Percentiles rank a stretch among this genome's conserved stretches.
phyloP scores from a whole-genome alignment of 1,140 invertebrate species.

The Drosophila kikkawai region DNA sequence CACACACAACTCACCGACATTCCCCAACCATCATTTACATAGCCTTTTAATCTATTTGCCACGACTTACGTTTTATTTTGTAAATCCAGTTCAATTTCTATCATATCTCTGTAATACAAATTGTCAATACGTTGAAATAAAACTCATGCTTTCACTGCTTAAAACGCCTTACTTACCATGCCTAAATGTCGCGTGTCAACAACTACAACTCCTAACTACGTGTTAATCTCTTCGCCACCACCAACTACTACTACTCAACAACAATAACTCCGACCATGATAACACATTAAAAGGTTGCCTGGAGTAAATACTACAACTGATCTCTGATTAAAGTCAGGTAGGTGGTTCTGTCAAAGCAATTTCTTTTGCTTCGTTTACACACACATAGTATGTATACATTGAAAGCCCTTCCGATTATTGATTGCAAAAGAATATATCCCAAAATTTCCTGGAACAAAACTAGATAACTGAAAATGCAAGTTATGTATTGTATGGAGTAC shows the following conservation, averaged over 20 bases:
- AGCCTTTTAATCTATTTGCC: slow-evolving; percentile 63
- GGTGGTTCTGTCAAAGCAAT: slow-evolving; percentile 47
- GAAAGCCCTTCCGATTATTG: neutral
- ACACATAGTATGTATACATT: slow-evolving; percentile 5
- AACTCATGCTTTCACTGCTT: slow-evolving; percentile 78
- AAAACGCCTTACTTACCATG: slow-evolving; percentile 62
- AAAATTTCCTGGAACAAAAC: slow-evolving; percentile 37
- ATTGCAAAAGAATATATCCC: slow-evolving; percentile 12
- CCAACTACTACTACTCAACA: slow-evolving; percentile 58
- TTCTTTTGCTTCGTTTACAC: neutral
- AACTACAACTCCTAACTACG: slow-evolving; percentile 77
- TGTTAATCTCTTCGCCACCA: slow-evolving; percentile 84
- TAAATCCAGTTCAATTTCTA: slow-evolving; percentile 55
- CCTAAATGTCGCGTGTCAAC: slow-evolving; percentile 73
- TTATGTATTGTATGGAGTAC: slow-evolving; percentile 27
- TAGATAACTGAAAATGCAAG: slow-evolving; percentile 60
- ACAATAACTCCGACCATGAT: slow-evolving; percentile 36
- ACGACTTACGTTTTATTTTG: slow-evolving; percentile 74
- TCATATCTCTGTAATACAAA: slow-evolving; percentile 64
- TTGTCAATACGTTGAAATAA: slow-evolving; percentile 68
- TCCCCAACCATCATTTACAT: slow-evolving; percentile 29
- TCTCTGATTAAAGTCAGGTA: slow-evolving; percentile 84
- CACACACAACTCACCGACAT: slow-evolving; percentile 25
- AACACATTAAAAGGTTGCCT: slow-evolving; percentile 82
- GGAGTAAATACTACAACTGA: slow-evolving; percentile 85